phyloP scores from a whole-genome alignment of 2,888 invertebrate species.

The Drosophila bunnanda region DNA sequence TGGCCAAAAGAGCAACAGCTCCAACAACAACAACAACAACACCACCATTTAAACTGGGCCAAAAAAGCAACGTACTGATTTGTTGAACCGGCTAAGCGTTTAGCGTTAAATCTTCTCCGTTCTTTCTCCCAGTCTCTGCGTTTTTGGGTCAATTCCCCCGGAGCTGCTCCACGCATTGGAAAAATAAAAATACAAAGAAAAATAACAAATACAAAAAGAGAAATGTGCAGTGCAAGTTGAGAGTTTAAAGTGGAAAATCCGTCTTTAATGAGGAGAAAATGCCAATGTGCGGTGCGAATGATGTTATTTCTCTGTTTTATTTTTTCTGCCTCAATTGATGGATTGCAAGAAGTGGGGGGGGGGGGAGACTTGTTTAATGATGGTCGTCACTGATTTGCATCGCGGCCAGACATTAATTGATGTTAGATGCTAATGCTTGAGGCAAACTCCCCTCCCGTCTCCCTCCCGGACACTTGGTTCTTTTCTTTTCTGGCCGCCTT shows the following conservation, averaged over 20 bases:
- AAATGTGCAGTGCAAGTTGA: slow-evolving; percentile 37
- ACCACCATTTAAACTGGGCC: slow-evolving; percentile 31
- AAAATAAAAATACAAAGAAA: neutral
- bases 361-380: slow-evolving; percentile 26
- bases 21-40: neutral
- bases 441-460: too few relatives aligned
- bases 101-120: slow-evolving; percentile 28
- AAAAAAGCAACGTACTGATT: slow-evolving; percentile 36
- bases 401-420: slow-evolving; percentile 46
- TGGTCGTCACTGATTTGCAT: slow-evolving; percentile 43
- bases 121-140: slow-evolving; percentile 5
- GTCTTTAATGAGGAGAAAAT: slow-evolving; percentile 55
- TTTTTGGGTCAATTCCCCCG: slow-evolving; percentile 43
- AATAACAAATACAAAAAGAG: slow-evolving; percentile 18
- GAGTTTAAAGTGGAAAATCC: slow-evolving; percentile 53
- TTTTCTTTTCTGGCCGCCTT: slow-evolving; percentile 22
- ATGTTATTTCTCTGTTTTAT: slow-evolving; percentile 3
- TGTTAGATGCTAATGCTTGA: slow-evolving; percentile 42
- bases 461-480: too few relatives aligned
- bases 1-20: neutral
- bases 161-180: slow-evolving; percentile 23
- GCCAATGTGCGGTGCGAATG: slow-evolving; percentile 6
- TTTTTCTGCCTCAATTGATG: slow-evolving; percentile 35
- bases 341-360: slow-evolving; percentile 13
- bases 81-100: slow-evolving; percentile 14